Evolutionary conservation across 2,113 vertebrate species (phyloP), one percentile per base, ranked within the genome.

Genomic region (Gobiocypris rarus): DNA sequence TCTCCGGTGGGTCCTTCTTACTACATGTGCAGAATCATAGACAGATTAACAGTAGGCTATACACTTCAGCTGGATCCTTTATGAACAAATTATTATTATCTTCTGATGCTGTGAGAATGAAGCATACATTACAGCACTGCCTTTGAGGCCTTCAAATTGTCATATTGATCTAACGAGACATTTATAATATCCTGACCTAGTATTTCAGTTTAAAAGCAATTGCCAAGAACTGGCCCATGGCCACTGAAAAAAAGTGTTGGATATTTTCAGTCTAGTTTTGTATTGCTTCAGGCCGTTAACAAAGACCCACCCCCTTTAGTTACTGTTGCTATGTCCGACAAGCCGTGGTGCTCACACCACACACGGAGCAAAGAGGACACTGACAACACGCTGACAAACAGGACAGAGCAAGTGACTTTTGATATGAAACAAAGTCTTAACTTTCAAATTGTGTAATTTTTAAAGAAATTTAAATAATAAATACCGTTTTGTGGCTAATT

Each of bases 1-100:
- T 99, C 98, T 34, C 97, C 97, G 87, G 98, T 99, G 93, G 97
- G 97, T 96, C 45, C 28, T 50, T 48, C 9, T 31, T 22, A 13
- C 58, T 63, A 26, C 7, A 58, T 43, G 54, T 63, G 13, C 38
- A 45, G n/a, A n/a, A 80, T 43, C 14, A 15, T 26, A 48, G 38
- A 61, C 24, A 52, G 13, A 19, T 24, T 54, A 54, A 15, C 73
- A 38, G 19, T 77, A 10, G n/a, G 52, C n/a, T 19, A 19, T 48
- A 52, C 58, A 26, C 24, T 24, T 79, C 14, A 5, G 38, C 58
- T 63, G 56, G 28, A 63, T 63, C 14, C n/a, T 63, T 79, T 63
- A 79, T 79, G 75, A 76, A 56, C 10, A 75, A 54, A 58, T 76
- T 22, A 2, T 41, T 63, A 9, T 43, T 5, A 78, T n/a, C 41